Conservation (phyloP, 2,113 vertebrate genomes). For the Thryonomys swinderianus region DNA sequence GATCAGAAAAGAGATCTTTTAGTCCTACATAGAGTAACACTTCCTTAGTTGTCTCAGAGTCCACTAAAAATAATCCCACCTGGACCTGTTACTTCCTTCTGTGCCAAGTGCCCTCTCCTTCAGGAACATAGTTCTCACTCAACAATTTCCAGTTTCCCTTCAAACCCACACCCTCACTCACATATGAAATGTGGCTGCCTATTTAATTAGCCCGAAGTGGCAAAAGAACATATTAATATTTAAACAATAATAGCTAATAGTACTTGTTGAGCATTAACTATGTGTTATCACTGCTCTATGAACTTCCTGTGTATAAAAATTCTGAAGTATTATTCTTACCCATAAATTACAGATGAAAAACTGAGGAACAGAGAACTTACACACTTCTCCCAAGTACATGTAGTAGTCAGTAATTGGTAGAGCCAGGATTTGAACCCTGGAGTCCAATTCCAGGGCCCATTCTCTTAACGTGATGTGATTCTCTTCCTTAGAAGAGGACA, state of each 20-base stretch:
- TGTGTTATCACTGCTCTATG: background rate
- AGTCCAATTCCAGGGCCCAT: background rate
- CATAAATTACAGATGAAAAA: background rate
- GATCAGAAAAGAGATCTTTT: background rate
- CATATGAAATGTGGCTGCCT: background rate
- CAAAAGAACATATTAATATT: background rate
- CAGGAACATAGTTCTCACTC: background rate
- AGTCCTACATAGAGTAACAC: background rate
- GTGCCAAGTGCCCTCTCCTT: background rate
- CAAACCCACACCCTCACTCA: background rate
- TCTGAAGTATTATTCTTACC: background rate
- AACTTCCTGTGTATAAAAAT: background rate
- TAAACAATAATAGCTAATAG: background rate
- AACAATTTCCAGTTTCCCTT: constrained; percentile 21
- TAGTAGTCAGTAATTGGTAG: background rate
- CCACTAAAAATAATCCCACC: background rate
- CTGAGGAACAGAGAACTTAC: background rate
- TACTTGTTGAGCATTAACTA: background rate
- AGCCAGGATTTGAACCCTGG: background rate
- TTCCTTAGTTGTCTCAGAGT: background rate
- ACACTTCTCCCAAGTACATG: background rate
- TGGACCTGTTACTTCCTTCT: background rate
- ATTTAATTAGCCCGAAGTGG: background rate
- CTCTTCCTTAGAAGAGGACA: background rate
- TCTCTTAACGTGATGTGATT: background rate